Evolutionary conservation across 2,797 vertebrate species (phyloP), one percentile per base, ranked within the genome.

Genomic region (Parauchenoglanis punctatus): DNA sequence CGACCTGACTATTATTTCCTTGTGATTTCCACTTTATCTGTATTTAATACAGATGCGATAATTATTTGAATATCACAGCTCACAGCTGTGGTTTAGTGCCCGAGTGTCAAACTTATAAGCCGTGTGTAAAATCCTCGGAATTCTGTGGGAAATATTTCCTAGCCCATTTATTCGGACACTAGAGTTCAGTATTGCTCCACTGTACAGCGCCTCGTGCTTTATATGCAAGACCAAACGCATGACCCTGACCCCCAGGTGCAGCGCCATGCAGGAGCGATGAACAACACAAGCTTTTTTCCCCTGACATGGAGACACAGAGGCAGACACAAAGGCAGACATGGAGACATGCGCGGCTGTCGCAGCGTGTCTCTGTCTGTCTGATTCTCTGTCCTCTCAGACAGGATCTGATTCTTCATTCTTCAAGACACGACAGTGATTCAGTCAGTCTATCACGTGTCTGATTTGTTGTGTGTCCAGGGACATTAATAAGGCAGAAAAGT

Each of bases 141-240:
- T 44, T 81, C 25, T 28, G 84, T 76, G 68, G 40, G 81, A 72
- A 25, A 52, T 65, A 70, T 73, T 10, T n/a, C 44, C 28, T 0
- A 18, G 49, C 17, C 49, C 7, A 46, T 86, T 78, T 52, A 20
- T 40, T 86, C 80, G 49, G 89, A 96, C 98, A 95, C 97, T 95
- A 98, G 98, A 96, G 97, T 96, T 97, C 97, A 98, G 96, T 96
- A 94, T 98, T 97, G 96, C 92, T 95, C 97, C 94, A 96, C 85
- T 89, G 92, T 95, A 94, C 89, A 90, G 88, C 70, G 49, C 23
- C 58, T 7, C 2, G 15, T 63, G 67, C 70, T 87, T 89, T 56
- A 23, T 46, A 89, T 76, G 85, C 63, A 80, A 25, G 84, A 72
- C 67, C 88, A 35, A 49, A 63, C 52, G 44, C 65, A 11, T 17